Conservation (phyloP, 2,888 invertebrate species). For the Rhorus exstirpatorius region DNA sequence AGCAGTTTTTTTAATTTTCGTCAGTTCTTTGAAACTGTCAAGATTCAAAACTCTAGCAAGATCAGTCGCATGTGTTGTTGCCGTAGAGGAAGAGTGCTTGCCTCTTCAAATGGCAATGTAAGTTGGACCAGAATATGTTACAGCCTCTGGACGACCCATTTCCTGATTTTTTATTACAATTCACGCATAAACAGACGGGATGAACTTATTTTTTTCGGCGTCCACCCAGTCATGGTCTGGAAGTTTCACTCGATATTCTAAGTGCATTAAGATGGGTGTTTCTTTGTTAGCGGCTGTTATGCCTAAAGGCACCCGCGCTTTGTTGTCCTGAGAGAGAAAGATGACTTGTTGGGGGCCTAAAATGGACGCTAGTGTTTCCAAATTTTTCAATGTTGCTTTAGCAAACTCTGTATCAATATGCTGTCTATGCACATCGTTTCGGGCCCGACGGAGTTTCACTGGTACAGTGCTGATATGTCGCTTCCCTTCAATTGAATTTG, state of each 20-base stretch:
- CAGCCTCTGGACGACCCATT: slow-evolving; percentile 78
- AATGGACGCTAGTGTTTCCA: slow-evolving; percentile 73
- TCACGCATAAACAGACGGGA: slow-evolving; percentile 80
- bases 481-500: slow-evolving; percentile 74
- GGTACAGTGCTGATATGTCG: slow-evolving; percentile 76
- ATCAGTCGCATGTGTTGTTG: slow-evolving; percentile 76
- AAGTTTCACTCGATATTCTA: slow-evolving; percentile 75
- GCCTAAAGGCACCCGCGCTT: slow-evolving; percentile 82
- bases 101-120: slow-evolving; percentile 81
- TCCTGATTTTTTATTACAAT: slow-evolving; percentile 73
- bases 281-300: slow-evolving; percentile 83
- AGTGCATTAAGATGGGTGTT: slow-evolving; percentile 79
- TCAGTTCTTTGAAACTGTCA: slow-evolving; percentile 60
- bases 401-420: too few relatives aligned
- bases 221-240: slow-evolving; percentile 81
- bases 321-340: slow-evolving; percentile 80
- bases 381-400: too few relatives aligned
- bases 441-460: slow-evolving; percentile 72
- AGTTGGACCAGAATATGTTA: slow-evolving; percentile 84
- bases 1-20: too few relatives aligned
- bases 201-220: slow-evolving; percentile 78
- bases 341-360: slow-evolving; percentile 66
- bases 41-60: slow-evolving; percentile 72
- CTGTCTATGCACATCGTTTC: slow-evolving; percentile 59
- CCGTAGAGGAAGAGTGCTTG: slow-evolving; percentile 77